Conservation (phyloP, 2,888 invertebrate genomes). For the Scrobipalpa costella region DNA sequence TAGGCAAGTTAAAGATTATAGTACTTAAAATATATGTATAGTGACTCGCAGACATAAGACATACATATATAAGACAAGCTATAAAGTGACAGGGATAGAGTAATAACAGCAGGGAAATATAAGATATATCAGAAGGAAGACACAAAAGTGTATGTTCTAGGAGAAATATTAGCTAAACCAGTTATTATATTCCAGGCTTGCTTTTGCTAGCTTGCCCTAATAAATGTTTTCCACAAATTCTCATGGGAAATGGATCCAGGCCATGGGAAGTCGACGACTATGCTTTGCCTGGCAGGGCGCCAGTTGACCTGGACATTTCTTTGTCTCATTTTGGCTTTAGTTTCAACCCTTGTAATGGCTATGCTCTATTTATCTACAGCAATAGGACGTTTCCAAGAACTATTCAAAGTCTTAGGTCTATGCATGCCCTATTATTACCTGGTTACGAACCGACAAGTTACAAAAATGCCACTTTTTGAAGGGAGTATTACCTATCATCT, state of each 20-base stretch:
- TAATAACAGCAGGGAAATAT: not conserved
- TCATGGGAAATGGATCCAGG: conserved; percentile 16
- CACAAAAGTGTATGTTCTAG: not conserved
- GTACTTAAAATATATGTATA: not conserved
- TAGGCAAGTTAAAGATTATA: not conserved
- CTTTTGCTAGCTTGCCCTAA: not conserved
- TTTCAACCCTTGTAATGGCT: not conserved
- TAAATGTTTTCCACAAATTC: conserved; percentile 6
- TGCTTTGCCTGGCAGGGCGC: conserved; percentile 16
- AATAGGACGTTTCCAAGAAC: not conserved
- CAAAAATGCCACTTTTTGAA: too few relatives aligned
- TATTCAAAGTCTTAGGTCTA: too few relatives aligned
- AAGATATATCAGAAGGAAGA: not conserved
- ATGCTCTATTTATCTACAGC: not conserved
- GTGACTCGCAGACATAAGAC: not conserved
- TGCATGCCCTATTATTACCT: too few relatives aligned
- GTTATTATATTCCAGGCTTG: not conserved
- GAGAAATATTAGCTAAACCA: not conserved
- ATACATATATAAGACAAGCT: not conserved
- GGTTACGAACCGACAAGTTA: too few relatives aligned
- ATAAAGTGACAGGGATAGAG: not conserved
- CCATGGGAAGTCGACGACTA: conserved; percentile 17
- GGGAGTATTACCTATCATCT: too few relatives aligned
- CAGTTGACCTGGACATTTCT: conserved; percentile 8
- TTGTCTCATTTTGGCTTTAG: conserved; percentile 1